Evolutionary conservation across 2,888 invertebrate species (phyloP).

Genomic region (Apamea monoglypha): DNA sequence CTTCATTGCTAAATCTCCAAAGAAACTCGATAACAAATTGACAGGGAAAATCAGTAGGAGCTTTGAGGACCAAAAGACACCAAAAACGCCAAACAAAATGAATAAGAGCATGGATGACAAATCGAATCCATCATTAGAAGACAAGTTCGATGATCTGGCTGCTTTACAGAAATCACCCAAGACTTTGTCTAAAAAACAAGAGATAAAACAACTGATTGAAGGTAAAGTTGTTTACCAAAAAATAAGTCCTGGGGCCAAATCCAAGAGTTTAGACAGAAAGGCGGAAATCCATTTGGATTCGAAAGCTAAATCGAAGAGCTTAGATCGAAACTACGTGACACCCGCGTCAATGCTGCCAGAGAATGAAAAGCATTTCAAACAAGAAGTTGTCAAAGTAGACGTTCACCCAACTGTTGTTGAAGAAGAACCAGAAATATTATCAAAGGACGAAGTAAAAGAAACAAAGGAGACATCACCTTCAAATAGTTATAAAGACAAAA

Average conservation of each 20-base stretch:
- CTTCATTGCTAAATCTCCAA: constrained; percentile 93
- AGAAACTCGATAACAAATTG: constrained; percentile 92
- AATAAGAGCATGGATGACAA: constrained; percentile 92
- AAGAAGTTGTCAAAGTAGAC: constrained; percentile 88
- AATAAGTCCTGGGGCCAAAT: constrained; percentile 88
- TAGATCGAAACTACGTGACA: constrained; percentile 91
- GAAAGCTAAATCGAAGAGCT: constrained; percentile 92
- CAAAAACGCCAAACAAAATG: constrained; percentile 89
- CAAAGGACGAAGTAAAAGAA: constrained; percentile 76
- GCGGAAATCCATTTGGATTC: constrained; percentile 90
- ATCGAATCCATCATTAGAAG: constrained; percentile 91
- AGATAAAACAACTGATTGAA: constrained; percentile 92
- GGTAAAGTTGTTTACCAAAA: constrained; percentile 92
- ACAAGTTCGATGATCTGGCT: constrained; percentile 90
- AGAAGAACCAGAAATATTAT: constrained; percentile 71
- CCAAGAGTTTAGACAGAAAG: constrained; percentile 92
- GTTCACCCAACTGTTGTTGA: constrained; percentile 83
- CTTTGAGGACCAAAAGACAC: constrained; percentile 91
- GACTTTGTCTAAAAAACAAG: constrained; percentile 90
- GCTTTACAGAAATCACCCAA: constrained; percentile 90
- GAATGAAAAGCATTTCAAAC: constrained; percentile 86
- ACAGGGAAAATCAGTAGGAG: constrained; percentile 91
- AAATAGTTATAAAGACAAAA: constrained; percentile 85
- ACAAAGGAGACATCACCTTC: constrained; percentile 80
- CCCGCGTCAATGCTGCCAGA: constrained; percentile 80